Base-by-base conservation (phyloP, 2,797 vertebrate genomes). In the Euthynnus affinis region DNA sequence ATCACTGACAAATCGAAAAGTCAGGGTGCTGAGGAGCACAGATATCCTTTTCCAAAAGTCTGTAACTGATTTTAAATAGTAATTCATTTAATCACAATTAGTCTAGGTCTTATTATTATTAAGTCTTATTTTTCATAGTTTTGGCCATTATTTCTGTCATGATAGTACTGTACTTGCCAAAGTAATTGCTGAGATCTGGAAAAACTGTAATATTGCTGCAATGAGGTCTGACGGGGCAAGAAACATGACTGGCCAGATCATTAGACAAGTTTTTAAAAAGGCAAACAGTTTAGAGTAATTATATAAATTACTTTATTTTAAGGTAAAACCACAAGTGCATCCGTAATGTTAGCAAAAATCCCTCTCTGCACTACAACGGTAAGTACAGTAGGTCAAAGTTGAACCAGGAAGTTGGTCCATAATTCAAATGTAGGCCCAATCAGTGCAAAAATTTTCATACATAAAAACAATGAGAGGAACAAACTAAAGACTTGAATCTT, bases 1-100 rank as follows among this genome's bases (percentile, higher is more conserved):
- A 58, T 77, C 40, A 55, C 18, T 32, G 48, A 62, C 49, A 40
- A 37, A 56, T 27, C 59, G n/a, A 71, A 63, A 60, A 48, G 44
- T 5, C 17, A 4, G 40, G 0, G 18, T 18, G 34, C 44, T 34
- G 44, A 56, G 18, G 20, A 32, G 22, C 34, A 70, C 15, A 0
- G 29, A 15, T 1, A 46, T 40, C 37, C 49, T 42, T 40, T 25
- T 32, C 57, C 15, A 23, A 32, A 29, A 51, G 1, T 56, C 20
- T 57, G 55, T 37, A 20, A n/a, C 46, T 49, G 14, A 4, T 1
- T 49, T 52, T 25, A 20, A 34, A 23, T 23, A 9, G 68, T 55
- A 59, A 76, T 44, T 53, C 3, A 44, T 44, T 44, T 44, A 15
- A 14, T 44, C 42, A 44, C 15, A 18, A 18, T 48, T 48, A 48